These are phyloP conservation scores for Eupithecia centaureata DNA, from an alignment of 2,888 invertebrate genomes.

Conservation along the genomic window DNA sequence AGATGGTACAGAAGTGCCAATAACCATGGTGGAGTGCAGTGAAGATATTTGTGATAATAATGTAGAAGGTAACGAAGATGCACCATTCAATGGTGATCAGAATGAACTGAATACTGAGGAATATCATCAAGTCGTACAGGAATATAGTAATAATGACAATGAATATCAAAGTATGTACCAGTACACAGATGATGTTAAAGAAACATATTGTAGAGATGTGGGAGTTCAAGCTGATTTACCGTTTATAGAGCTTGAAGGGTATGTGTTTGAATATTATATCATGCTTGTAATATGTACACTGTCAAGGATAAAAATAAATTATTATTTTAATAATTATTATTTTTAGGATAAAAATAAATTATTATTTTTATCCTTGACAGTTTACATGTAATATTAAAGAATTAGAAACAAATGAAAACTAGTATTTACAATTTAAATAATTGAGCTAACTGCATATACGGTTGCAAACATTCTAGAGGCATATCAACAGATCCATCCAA, in stretches of 20 bases:
- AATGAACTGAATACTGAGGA: background rate
- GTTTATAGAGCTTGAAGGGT: slow-evolving; percentile 24
- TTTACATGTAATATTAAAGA: too few relatives aligned
- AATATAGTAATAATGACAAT: slow-evolving; percentile 3
- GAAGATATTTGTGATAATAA: background rate
- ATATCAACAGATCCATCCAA: too few relatives aligned
- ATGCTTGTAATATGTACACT: too few relatives aligned
- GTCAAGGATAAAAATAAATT: too few relatives aligned
- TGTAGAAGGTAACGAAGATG: background rate
- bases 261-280: too few relatives aligned
- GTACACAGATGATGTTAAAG: slow-evolving; percentile 3
- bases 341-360: too few relatives aligned
- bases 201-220: slow-evolving; percentile 17
- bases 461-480: too few relatives aligned
- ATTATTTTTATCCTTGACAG: too few relatives aligned
- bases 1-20: background rate
- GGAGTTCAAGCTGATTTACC: slow-evolving; percentile 29
- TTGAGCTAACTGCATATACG: too few relatives aligned
- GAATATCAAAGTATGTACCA: slow-evolving; percentile 15
- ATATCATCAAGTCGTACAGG: background rate
- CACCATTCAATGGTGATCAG: background rate
- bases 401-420: too few relatives aligned
- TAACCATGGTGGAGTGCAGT: background rate
- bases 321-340: too few relatives aligned
- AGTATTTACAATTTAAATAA: too few relatives aligned